phyloP scores from a whole-genome alignment of 2,113 vertebrate species.

The Elgaria multicarinata region DNA sequence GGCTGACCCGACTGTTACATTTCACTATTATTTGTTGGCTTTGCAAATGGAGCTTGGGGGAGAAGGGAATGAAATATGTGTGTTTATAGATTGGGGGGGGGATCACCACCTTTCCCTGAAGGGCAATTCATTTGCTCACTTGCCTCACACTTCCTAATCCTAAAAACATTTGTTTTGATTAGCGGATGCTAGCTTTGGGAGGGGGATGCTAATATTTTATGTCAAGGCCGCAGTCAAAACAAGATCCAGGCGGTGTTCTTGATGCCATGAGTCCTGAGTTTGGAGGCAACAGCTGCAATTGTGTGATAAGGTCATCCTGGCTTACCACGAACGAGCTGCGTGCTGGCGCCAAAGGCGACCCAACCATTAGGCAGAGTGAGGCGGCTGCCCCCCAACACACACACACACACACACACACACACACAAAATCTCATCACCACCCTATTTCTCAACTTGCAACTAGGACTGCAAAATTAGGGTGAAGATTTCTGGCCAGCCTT shows the following conservation, averaged over 20 bases:
- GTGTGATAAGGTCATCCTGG: too few relatives aligned
- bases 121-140: conserved; percentile 27
- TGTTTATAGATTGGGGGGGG: too few relatives aligned
- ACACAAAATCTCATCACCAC: too few relatives aligned
- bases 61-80: not conserved
- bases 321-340: too few relatives aligned
- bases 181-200: not conserved
- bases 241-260: conserved; percentile 6
- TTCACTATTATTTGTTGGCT: conserved; percentile 40
- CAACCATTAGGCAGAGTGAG: too few relatives aligned
- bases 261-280: conserved; percentile 6
- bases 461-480: too few relatives aligned
- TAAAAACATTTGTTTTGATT: conserved; percentile 47
- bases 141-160: conserved; percentile 11
- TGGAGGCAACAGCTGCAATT: not conserved
- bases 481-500: too few relatives aligned
- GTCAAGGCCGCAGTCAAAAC: not conserved
- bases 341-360: too few relatives aligned
- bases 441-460: too few relatives aligned
- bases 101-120: conserved; percentile 38
- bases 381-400: too few relatives aligned
- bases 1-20: conserved; percentile 35
- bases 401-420: too few relatives aligned
- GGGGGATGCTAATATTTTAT: conserved; percentile 27
- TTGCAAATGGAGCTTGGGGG: not conserved